Evolutionary conservation across 2,113 vertebrate genomes (phyloP).

Genomic region (Neomonachus schauinslandi): DNA sequence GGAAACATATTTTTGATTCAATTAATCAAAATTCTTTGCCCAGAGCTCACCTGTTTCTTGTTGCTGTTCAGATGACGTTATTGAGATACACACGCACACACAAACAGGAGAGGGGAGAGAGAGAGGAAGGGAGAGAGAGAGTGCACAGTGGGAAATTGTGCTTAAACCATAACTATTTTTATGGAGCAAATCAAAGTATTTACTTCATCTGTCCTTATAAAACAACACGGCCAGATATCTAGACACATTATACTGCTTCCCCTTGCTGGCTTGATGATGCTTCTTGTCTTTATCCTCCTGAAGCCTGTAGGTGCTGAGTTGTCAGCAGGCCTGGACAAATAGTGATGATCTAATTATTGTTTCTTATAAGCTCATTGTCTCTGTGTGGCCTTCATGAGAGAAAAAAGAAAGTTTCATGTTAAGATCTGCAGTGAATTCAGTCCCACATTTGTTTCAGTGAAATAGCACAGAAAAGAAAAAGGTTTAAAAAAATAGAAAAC

Average conservation of each 20-base stretch:
- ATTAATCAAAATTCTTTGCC: neutral
- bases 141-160: conserved; percentile 42
- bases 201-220: conserved; percentile 90
- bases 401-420: neutral
- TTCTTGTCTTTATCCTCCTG: conserved; percentile 75
- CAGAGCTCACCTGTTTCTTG: neutral
- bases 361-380: conserved; percentile 64
- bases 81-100: neutral
- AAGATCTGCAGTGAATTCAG: neutral
- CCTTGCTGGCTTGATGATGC: conserved; percentile 72
- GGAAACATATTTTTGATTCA: neutral
- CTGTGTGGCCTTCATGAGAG: neutral
- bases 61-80: neutral
- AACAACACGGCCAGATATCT: conserved; percentile 78
- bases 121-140: neutral
- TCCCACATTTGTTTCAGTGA: neutral
- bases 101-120: neutral
- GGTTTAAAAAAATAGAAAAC: neutral
- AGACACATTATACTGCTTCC: conserved; percentile 78
- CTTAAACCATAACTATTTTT: conserved; percentile 82
- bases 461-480: neutral
- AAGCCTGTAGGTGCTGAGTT: conserved; percentile 70
- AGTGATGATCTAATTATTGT: conserved; percentile 67
- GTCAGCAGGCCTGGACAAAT: conserved; percentile 68
- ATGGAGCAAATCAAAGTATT: conserved; percentile 88